Evolutionary conservation across 2,113 vertebrate species (phyloP).

Genomic region (Ibidorhyncha struthersii): DNA sequence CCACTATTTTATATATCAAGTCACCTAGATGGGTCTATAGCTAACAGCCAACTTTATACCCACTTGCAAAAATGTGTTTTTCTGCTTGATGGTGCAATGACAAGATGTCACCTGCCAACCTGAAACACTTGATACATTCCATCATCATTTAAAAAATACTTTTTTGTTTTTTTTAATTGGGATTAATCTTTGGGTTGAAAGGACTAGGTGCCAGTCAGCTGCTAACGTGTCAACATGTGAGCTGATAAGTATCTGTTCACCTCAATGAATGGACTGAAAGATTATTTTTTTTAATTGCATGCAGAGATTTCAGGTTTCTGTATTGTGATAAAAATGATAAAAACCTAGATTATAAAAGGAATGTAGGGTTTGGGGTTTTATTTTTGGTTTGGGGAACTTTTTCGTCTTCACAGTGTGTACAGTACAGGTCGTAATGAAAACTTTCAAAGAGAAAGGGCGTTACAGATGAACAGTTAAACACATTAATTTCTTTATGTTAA

Average conservation of each 20-base stretch:
- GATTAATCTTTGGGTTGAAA: not conserved
- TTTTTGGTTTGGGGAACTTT: constrained; percentile 22
- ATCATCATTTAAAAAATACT: constrained; percentile 32
- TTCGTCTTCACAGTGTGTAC: constrained; percentile 29
- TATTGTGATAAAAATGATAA: constrained; percentile 21
- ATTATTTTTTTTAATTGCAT: constrained; percentile 32
- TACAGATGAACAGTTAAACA: not conserved
- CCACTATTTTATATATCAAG: constrained; percentile 50
- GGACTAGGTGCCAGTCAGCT: not conserved
- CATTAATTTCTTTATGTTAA: constrained; percentile 1
- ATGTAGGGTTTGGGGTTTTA: constrained; percentile 14
- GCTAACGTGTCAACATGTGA: constrained; percentile 6
- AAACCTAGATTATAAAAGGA: constrained; percentile 46
- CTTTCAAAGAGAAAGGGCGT: not conserved
- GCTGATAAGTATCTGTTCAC: not conserved
- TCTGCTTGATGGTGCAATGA: constrained; percentile 67
- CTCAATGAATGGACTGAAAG: not conserved
- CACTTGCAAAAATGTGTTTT: constrained; percentile 52
- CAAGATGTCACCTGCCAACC: constrained; percentile 63
- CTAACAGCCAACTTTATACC: constrained; percentile 15
- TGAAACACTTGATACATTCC: constrained; percentile 73
- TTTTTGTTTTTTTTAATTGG: not conserved
- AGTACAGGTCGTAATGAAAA: not conserved
- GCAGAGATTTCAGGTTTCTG: constrained; percentile 58
- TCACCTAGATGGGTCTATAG: constrained; percentile 37